These are phyloP conservation scores for Galerucella pusilla DNA, from an alignment of 2,888 invertebrate genomes.

Conservation along the genomic window DNA sequence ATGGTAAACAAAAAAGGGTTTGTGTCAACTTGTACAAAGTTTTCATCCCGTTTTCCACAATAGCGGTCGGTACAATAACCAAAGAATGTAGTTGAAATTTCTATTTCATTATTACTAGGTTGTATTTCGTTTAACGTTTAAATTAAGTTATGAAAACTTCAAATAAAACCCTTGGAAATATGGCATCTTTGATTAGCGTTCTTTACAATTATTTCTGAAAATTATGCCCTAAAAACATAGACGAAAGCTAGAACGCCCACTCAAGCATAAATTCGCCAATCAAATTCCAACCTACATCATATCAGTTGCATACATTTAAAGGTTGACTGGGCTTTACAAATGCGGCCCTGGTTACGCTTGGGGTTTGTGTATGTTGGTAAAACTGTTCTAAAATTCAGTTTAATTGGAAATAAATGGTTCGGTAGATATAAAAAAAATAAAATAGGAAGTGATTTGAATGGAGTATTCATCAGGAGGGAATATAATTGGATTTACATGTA, in stretches of 20 bases:
- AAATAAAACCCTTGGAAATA: background rate
- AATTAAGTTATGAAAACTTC: no score
- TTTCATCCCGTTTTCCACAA: no score
- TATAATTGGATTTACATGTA: constrained; percentile 1
- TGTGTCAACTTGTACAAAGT: no score
- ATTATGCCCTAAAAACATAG: background rate
- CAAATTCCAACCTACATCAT: background rate
- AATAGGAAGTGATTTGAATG: constrained; percentile 10
- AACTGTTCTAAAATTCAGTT: constrained; percentile 13
- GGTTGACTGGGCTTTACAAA: background rate
- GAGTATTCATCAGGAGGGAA: background rate
- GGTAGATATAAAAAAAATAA: constrained; percentile 7
- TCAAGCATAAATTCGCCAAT: background rate
- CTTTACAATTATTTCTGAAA: background rate
- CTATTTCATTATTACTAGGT: no score
- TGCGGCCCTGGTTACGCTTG: background rate
- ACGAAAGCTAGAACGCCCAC: background rate
- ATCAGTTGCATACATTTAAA: background rate
- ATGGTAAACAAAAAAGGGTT: no score
- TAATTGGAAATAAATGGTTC: constrained; percentile 19
- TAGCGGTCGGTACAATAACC: no score
- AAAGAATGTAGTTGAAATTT: no score
- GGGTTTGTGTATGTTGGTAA: constrained; percentile 5
- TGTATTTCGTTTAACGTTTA: no score
- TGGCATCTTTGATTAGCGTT: background rate